phyloP scores from a whole-genome alignment of 2,888 invertebrate genomes.

The Morpho deidamia region DNA sequence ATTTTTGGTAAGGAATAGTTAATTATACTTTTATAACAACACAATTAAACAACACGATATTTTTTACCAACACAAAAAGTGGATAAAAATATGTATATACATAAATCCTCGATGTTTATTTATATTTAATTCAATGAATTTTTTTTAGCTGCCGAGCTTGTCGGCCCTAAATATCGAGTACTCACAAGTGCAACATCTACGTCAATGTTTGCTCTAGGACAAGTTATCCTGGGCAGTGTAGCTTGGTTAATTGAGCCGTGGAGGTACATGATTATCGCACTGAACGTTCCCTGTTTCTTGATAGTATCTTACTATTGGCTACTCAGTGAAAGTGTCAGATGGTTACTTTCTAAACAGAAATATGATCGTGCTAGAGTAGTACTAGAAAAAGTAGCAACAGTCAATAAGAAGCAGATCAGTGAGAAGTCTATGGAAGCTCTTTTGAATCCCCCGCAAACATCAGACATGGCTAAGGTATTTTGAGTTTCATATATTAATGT shows the following conservation, averaged over 20 bases:
- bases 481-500: not conserved
- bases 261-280: conserved; percentile 80
- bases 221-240: conserved; percentile 80
- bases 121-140: not conserved
- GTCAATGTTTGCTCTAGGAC: conserved; percentile 85
- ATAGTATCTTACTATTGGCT: conserved; percentile 83
- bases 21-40: too few species aligned
- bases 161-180: conserved; percentile 85
- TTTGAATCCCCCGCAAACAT: conserved; percentile 49
- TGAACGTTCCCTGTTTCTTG: conserved; percentile 83
- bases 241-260: conserved; percentile 85
- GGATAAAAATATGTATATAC: too few species aligned
- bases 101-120: too few species aligned
- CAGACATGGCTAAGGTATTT: not conserved
- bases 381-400: conserved; percentile 79
- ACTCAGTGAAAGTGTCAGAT: conserved; percentile 84
- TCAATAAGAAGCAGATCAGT: conserved; percentile 78
- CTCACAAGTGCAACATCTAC: conserved; percentile 84
- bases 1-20: conserved; percentile 28
- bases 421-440: conserved; percentile 68
- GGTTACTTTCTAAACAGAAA: conserved; percentile 84
- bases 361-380: conserved; percentile 80
- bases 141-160: conserved; percentile 83
- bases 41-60: too few species aligned
- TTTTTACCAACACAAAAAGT: too few species aligned